phyloP scores from a whole-genome alignment of 2,888 invertebrate species.

The Agelastica alni region DNA sequence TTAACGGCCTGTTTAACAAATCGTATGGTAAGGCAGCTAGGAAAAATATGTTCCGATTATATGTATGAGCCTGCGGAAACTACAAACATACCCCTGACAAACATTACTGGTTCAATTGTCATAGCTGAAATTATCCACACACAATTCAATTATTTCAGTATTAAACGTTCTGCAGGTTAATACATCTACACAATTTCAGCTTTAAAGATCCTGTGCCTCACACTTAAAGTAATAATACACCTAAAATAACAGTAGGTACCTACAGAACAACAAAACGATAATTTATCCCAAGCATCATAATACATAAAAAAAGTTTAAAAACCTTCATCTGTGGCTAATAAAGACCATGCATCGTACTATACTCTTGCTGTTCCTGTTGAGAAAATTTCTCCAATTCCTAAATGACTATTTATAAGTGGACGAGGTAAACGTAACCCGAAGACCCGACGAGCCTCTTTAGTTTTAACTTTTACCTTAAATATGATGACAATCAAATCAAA shows the following conservation, averaged over 20 bases:
- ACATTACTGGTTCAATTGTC: background rate
- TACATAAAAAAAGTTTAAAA: no score
- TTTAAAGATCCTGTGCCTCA: no score
- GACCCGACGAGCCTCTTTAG: no score
- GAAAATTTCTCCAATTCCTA: background rate
- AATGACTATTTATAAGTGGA: background rate
- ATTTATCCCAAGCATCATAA: no score
- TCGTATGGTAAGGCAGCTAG: background rate
- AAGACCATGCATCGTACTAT: background rate
- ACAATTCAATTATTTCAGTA: no score
- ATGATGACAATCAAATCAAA: background rate
- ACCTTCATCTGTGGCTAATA: background rate
- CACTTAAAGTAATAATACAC: no score
- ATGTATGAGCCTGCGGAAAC: background rate
- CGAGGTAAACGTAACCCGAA: background rate
- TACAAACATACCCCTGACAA: background rate
- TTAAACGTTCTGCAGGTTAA: no score
- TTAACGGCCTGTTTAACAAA: conserved; percentile 19
- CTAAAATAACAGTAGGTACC: no score
- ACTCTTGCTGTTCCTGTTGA: background rate
- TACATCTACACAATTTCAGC: no score
- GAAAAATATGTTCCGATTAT: background rate
- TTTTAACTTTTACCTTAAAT: no score
- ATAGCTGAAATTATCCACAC: no score
- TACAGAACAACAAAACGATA: no score